Evolutionary conservation across 2,113 vertebrate species (phyloP).

Genomic region (Neotoma lepida): DNA sequence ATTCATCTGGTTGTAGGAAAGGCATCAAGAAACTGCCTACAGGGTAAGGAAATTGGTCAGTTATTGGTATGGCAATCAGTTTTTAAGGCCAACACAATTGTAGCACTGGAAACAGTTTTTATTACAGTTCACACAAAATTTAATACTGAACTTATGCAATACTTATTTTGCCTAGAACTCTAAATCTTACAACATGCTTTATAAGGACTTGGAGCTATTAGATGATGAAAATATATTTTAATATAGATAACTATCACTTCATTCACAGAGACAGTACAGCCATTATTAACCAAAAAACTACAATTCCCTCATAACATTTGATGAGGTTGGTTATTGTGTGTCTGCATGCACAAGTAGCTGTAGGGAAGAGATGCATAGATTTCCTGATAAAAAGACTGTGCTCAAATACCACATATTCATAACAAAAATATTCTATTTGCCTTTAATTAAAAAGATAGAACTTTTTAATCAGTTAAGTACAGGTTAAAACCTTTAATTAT

Average conservation of each 20-base stretch:
- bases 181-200: background rate
- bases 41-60: background rate
- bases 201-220: background rate
- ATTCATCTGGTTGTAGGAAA: background rate
- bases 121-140: background rate
- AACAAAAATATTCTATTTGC: background rate
- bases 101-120: background rate
- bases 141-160: background rate
- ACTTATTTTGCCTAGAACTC: background rate
- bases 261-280: background rate
- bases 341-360: conserved; percentile 29
- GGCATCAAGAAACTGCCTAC: background rate
- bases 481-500: background rate
- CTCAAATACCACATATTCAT: background rate
- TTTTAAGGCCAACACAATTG: background rate
- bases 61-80: background rate
- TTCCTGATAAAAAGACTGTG: conserved; percentile 50
- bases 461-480: background rate
- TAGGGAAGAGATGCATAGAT: background rate
- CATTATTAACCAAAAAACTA: conserved; percentile 34
- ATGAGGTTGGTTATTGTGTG: conserved; percentile 52
- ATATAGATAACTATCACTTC: conserved; percentile 45
- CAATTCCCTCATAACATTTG: background rate
- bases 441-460: background rate
- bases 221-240: conserved; percentile 33